Base-by-base conservation (phyloP, 2,888 invertebrate genomes). In the Melinaea menophilus region DNA sequence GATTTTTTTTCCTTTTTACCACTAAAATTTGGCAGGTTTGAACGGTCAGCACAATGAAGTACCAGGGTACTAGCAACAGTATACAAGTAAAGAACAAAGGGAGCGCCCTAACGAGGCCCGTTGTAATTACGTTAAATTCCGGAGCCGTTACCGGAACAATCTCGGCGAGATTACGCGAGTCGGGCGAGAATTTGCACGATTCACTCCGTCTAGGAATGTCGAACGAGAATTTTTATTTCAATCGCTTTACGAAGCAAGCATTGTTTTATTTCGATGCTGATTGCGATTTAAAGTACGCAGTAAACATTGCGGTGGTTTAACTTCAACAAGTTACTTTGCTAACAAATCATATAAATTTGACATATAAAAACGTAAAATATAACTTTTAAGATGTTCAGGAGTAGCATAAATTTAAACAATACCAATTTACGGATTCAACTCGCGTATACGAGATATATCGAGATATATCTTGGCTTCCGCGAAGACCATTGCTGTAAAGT, bases 81-180 rank as follows among this genome's bases (percentile, higher is more conserved):
- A 66, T 65, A 67, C 69, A 70, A 67, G 68, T 71, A 71, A 68
- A 68, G 72, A 70, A 71, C 77, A 79, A 72, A 70, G 71, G 74
- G 66, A 61, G 65, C 64, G 66, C 66, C 69, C 73, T 82, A 83
- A 85, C 82, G 79, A 83, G 81, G 73, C 71, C 76, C 71, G 73
- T 69, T 79, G 81, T 84, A 87, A 87, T 88, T 86, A 82, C 79
- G 84, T 86, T 83, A 84, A 80, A 83, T 84, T 86, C 84, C 82
- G 81, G 76, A 73, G 75, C 76, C 76, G 81, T 83, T 82, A 81
- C 78, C 77, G 79, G 84, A 80, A 84, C 82, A 86, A 87, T 88
- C 86, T 81, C 83, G 71, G 79, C 72, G 75, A 79, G 83, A 86
- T 85, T 83, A 84, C 81, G 64, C 57, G 79, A 78, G 76, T 77